phyloP scores from a whole-genome alignment of 2,888 invertebrate species.

The Celastrina argiolus region DNA sequence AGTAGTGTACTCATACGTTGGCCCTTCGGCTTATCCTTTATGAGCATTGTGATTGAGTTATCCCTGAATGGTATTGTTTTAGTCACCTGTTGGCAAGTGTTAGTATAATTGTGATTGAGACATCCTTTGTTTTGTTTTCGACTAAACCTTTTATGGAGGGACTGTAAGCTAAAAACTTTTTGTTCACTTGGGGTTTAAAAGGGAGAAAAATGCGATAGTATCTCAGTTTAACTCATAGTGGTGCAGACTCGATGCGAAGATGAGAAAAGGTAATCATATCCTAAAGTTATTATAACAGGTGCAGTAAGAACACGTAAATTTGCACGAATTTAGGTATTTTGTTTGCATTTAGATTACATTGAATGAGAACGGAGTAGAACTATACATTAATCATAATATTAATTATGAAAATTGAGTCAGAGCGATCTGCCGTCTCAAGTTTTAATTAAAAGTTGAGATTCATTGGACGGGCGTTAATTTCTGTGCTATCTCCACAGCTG shows the following conservation, averaged over 20 bases:
- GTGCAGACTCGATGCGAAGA: no score
- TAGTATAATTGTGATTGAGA: conserved; percentile 29
- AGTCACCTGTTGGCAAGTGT: conserved; percentile 36
- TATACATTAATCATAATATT: conserved; percentile 19
- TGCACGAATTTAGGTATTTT: no score
- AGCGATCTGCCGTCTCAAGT: conserved; percentile 21
- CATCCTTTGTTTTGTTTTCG: not conserved
- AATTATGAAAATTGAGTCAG: conserved; percentile 20
- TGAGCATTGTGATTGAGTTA: conserved; percentile 72
- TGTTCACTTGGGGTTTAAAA: no score
- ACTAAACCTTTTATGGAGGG: not conserved
- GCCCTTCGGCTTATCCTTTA: conserved; percentile 63
- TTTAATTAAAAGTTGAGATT: conserved; percentile 65
- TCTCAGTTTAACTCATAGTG: no score
- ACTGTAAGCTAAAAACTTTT: not conserved
- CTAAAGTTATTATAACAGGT: no score
- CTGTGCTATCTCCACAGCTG: conserved; percentile 44
- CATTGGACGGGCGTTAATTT: conserved; percentile 50
- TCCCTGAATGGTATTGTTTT: conserved; percentile 67
- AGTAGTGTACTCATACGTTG: conserved; percentile 46
- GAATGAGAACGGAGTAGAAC: not conserved
- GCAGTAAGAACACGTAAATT: no score
- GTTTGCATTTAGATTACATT: no score
- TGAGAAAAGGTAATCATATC: no score
- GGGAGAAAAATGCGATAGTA: no score